Percentiles rank a stretch among this genome's conserved stretches.
Conservation (phyloP, 1,140 invertebrate species). For the Microvelia longipes region DNA sequence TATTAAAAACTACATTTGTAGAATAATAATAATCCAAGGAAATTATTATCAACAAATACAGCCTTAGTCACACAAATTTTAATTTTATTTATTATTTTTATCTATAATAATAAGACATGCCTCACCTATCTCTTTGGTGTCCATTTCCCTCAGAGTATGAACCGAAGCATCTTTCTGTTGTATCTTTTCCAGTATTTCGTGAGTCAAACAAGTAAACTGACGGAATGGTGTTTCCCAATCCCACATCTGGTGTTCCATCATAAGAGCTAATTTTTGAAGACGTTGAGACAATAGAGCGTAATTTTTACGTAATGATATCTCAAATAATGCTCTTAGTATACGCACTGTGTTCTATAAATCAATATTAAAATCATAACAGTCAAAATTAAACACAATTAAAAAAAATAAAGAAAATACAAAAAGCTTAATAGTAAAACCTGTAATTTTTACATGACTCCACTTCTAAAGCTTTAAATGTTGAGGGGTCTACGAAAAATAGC, state of each 20-base stretch:
- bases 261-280: constrained; percentile 69
- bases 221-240: constrained; percentile 66
- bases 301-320: constrained; percentile 76
- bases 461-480: too few species aligned
- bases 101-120: background rate
- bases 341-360: constrained; percentile 63
- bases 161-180: constrained; percentile 58
- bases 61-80: too few species aligned
- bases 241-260: constrained; percentile 83
- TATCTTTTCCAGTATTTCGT: constrained; percentile 66
- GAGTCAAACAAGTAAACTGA: constrained; percentile 66
- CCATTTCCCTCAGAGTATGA: constrained; percentile 69
- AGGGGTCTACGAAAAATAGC: too few species aligned
- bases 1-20: too few species aligned
- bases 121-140: constrained; percentile 65
- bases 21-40: too few species aligned
- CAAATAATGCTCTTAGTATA: constrained; percentile 83
- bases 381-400: background rate
- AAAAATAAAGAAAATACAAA: too few species aligned
- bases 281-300: constrained; percentile 75
- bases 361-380: background rate
- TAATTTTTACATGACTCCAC: too few species aligned
- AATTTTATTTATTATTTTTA: too few species aligned
- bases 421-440: too few species aligned
- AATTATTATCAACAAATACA: too few species aligned